Evolutionary conservation across 1,140 invertebrate species (phyloP).

Genomic region (Cherax quadricarinatus): DNA sequence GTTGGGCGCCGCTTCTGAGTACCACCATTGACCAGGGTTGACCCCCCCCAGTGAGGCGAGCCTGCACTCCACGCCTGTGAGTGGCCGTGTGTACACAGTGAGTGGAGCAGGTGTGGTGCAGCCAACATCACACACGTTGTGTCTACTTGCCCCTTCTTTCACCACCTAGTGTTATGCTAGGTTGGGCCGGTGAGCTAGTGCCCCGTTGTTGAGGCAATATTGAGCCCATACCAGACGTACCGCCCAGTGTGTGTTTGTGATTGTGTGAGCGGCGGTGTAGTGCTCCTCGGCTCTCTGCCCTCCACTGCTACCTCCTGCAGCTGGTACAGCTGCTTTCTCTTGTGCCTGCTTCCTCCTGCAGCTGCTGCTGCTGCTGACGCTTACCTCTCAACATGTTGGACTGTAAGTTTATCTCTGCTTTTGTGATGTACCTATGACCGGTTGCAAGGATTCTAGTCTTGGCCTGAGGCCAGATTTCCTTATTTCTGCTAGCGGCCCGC

Average conservation of each 20-base stretch:
- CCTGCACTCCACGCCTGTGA: neutral
- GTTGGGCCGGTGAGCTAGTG: neutral
- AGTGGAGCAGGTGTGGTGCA: too few species aligned
- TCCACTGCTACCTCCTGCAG: neutral
- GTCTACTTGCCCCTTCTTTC: too few species aligned
- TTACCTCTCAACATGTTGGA: slow-evolving; percentile 20
- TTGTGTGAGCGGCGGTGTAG: neutral
- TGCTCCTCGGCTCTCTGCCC: neutral
- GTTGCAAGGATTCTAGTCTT: too few species aligned
- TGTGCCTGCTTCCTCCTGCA: neutral
- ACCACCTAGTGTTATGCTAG: too few species aligned
- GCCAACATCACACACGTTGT: too few species aligned
- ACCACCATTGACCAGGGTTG: neutral
- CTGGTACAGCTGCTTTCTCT: too few species aligned
- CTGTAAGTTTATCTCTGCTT: slow-evolving; percentile 31
- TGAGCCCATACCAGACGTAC: slow-evolving; percentile 4
- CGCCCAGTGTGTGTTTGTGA: slow-evolving; percentile 1
- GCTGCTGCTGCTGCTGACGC: neutral
- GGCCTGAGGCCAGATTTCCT: too few species aligned
- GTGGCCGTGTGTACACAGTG: neutral
- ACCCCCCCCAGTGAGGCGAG: neutral
- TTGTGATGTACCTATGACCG: too few species aligned
- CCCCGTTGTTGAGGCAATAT: neutral
- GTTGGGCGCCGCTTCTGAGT: too few species aligned
- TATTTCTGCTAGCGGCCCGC: too few species aligned